phyloP scores from a whole-genome alignment of 2,888 invertebrate species.

The Pteria penguin region DNA sequence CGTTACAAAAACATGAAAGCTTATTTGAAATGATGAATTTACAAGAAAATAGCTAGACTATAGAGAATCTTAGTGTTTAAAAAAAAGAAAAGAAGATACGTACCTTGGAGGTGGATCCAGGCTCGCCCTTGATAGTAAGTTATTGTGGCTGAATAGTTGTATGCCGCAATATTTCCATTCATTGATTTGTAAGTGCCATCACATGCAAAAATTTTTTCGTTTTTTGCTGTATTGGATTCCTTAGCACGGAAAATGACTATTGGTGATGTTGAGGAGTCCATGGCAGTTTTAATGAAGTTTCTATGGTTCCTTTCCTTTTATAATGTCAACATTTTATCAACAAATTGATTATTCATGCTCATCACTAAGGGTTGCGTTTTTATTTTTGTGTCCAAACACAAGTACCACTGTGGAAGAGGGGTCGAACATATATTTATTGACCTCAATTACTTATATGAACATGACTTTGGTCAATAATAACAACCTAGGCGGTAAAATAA shows the following conservation, averaged over 20 bases:
- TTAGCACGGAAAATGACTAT: neutral
- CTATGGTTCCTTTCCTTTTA: neutral
- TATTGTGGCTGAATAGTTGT: neutral
- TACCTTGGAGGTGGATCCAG: neutral
- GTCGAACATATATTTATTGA: neutral
- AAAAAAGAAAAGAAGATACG: too few relatives aligned
- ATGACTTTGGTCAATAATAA: neutral
- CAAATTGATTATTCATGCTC: neutral
- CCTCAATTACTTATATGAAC: neutral
- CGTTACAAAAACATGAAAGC: too few relatives aligned
- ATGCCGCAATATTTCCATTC: neutral
- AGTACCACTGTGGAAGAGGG: neutral
- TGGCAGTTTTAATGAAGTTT: neutral
- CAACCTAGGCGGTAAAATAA: neutral
- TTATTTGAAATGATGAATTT: too few relatives aligned
- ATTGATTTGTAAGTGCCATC: neutral
- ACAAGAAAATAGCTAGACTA: too few relatives aligned
- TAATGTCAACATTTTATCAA: neutral
- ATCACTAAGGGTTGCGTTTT: neutral
- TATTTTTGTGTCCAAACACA: neutral
- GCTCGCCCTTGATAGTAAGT: neutral
- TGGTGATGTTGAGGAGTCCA: neutral
- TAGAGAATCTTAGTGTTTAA: too few relatives aligned
- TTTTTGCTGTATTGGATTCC: too few relatives aligned
- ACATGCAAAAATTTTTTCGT: too few relatives aligned